These are phyloP conservation scores for Noturus placidus DNA, from an alignment of 2,113 vertebrate species.

Conservation along the genomic window DNA sequence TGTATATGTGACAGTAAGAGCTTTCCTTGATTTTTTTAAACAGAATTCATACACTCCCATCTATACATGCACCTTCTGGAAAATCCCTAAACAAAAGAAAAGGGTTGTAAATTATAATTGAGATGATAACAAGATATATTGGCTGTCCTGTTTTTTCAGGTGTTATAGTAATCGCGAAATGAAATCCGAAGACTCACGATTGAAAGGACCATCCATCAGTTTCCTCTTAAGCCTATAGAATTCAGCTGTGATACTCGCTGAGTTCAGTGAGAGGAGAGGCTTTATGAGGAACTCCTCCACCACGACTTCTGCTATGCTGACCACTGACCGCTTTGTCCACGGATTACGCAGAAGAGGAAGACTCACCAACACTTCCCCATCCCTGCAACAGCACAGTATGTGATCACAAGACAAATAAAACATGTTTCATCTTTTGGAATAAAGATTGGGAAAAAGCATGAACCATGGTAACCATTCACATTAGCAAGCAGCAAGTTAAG, in stretches of 20 bases:
- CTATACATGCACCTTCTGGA: background rate
- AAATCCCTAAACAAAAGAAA: background rate
- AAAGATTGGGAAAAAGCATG: background rate
- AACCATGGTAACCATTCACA: background rate
- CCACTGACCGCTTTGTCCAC: constrained; percentile 56
- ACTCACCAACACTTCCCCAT: constrained; percentile 63
- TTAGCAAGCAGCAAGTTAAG: background rate
- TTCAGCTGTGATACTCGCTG: constrained; percentile 68
- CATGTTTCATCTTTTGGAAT: background rate
- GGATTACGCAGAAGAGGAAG: constrained; percentile 67
- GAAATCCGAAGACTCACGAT: constrained; percentile 59
- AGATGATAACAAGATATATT: background rate
- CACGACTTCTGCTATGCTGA: constrained; percentile 70
- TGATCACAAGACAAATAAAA: background rate
- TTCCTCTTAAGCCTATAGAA: constrained; percentile 73
- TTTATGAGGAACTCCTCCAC: constrained; percentile 79
- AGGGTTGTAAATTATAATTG: background rate
- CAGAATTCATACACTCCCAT: no score
- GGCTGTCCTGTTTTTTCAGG: background rate
- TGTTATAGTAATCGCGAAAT: background rate
- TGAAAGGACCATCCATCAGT: constrained; percentile 80
- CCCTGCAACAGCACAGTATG: constrained; percentile 62
- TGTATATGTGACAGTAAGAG: background rate
- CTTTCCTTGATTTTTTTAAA: background rate
- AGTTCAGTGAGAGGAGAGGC: constrained; percentile 67